phyloP scores from a whole-genome alignment of 1,140 invertebrate genomes.

The Aphidius gifuensis region DNA sequence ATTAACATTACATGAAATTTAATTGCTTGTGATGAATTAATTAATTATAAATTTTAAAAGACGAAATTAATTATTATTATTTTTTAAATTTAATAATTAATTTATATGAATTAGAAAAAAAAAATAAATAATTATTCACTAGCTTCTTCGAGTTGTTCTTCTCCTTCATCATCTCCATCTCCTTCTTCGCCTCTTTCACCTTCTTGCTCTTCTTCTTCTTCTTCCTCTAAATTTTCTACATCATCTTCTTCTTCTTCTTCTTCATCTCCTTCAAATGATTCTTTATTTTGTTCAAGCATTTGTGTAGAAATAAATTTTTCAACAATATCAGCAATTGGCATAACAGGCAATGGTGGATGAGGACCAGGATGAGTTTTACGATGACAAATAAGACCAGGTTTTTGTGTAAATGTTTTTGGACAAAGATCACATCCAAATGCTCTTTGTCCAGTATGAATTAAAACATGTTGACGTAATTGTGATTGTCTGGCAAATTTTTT shows the following conservation, averaged over 20 bases:
- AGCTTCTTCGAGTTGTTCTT: background rate
- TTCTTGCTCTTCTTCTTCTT: slow-evolving; percentile 15
- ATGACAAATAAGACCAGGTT: slow-evolving; percentile 51
- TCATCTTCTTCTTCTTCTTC: slow-evolving; percentile 17
- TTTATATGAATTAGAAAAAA: too few species aligned
- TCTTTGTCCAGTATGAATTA: slow-evolving; percentile 72
- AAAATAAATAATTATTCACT: background rate
- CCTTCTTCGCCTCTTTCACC: slow-evolving; percentile 28
- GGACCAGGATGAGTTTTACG: slow-evolving; percentile 51
- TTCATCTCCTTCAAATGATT: slow-evolving; percentile 25
- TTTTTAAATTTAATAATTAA: too few species aligned
- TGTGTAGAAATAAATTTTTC: slow-evolving; percentile 46
- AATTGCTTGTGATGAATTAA: too few species aligned
- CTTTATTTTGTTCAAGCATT: slow-evolving; percentile 30
- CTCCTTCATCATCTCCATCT: slow-evolving; percentile 13
- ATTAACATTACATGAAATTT: too few species aligned
- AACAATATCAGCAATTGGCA: slow-evolving; percentile 52
- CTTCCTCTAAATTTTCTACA: background rate
- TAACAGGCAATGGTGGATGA: slow-evolving; percentile 51
- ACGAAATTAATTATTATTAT: too few species aligned
- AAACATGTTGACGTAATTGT: slow-evolving; percentile 68
- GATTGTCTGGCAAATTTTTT: slow-evolving; percentile 63
- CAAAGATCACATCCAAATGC: slow-evolving; percentile 59
- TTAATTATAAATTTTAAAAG: too few species aligned
- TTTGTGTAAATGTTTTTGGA: slow-evolving; percentile 54